A percentile compares a stretch with the other conserved stretches of the same genome.
phyloP scores from a whole-genome alignment of 53 echinoderm and acorn worm genomes.

The Hippasteria phrygiana region DNA sequence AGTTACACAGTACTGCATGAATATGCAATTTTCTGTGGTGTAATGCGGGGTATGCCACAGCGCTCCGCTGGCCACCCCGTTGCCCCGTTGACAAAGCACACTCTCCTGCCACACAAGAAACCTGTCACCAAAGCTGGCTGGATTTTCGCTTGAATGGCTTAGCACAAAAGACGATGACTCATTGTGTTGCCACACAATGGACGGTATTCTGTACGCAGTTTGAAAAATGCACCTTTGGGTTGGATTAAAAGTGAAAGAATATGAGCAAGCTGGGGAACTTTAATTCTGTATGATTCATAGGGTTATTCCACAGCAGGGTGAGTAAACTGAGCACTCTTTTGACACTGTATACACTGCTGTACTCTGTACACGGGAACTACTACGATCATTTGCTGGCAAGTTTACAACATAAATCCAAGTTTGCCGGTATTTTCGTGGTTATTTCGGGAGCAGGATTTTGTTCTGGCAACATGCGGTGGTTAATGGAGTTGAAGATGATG shows the following conservation, averaged over 20 bases:
- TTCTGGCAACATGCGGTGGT: not conserved
- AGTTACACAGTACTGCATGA: no score
- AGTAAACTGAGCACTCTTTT: not conserved
- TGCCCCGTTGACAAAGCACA: not conserved
- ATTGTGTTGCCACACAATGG: conserved; percentile 37
- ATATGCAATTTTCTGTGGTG: no score
- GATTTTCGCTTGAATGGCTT: conserved; percentile 16
- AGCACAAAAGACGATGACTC: conserved; percentile 5
- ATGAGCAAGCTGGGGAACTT: conserved; percentile 29
- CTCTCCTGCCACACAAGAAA: no score
- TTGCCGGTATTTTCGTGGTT: not conserved
- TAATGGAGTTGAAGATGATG: conserved; percentile 53
- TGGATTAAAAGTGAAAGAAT: conserved; percentile 10
- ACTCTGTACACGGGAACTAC: not conserved
- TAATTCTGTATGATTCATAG: conserved; percentile 52
- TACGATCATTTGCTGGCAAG: not conserved
- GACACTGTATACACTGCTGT: not conserved
- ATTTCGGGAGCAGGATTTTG: not conserved
- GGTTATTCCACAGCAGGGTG: not conserved
- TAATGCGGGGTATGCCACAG: no score
- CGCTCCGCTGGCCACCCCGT: no score
- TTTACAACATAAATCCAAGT: not conserved
- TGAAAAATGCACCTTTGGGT: conserved; percentile 52
- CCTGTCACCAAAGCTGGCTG: not conserved
- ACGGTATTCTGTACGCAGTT: conserved; percentile 28